A percentile compares a stretch with the other conserved stretches of the same genome.
Conservation (phyloP, 1,140 invertebrate genomes). For the Drosophila nigromelanica region DNA sequence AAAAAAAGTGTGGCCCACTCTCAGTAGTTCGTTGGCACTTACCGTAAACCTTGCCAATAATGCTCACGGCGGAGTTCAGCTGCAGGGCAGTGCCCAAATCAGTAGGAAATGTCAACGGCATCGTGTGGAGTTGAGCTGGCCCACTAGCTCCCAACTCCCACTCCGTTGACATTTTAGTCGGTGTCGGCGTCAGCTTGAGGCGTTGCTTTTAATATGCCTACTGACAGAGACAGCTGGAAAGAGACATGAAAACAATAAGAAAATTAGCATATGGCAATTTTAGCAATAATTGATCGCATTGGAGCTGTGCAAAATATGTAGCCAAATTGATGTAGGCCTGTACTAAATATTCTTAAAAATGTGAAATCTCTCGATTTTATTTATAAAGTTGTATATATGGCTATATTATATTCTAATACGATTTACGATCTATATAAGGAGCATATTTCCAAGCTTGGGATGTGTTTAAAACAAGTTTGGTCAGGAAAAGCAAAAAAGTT, state of each 20-base stretch:
- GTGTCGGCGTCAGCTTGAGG: conserved; percentile 83
- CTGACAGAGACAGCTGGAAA: conserved; percentile 53
- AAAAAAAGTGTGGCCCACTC: not conserved
- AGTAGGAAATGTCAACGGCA: conserved; percentile 84
- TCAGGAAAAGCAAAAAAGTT: no score
- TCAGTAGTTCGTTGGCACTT: conserved; percentile 38
- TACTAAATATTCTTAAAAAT: no score
- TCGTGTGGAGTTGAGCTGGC: conserved; percentile 84
- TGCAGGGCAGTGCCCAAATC: conserved; percentile 85
- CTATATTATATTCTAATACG: no score
- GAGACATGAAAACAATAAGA: not conserved
- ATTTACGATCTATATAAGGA: no score
- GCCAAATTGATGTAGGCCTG: no score
- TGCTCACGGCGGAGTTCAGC: conserved; percentile 86
- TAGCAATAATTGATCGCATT: not conserved
- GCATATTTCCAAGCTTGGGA: no score
- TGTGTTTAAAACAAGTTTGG: no score
- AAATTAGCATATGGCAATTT: conserved; percentile 22
- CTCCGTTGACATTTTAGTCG: conserved; percentile 84
- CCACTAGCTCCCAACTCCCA: conserved; percentile 81
- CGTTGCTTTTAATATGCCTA: conserved; percentile 44
- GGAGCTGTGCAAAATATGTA: no score
- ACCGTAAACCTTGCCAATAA: conserved; percentile 87
- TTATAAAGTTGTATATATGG: no score
- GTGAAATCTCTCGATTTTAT: no score